Evolutionary conservation across 2,113 vertebrate genomes (phyloP).

Genomic region (Lasiurus cinereus): DNA sequence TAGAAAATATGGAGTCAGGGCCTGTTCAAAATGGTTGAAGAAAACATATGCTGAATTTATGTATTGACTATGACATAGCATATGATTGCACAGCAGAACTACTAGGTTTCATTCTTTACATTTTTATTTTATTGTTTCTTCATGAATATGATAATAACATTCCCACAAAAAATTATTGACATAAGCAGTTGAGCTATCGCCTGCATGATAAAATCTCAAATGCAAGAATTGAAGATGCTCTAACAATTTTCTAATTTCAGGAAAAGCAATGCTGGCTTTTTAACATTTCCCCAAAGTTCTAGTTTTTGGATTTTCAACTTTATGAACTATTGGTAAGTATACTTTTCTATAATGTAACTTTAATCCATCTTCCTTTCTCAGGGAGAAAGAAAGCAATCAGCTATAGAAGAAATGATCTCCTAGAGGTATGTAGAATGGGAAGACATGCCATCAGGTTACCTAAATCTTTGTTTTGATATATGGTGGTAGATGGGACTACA

Average conservation of each 20-base stretch:
- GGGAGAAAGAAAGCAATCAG: not conserved
- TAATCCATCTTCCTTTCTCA: constrained; percentile 65
- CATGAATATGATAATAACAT: not conserved
- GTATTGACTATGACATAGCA: not conserved
- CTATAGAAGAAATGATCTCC: constrained; percentile 49
- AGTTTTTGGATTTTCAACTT: constrained; percentile 52
- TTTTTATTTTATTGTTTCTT: constrained; percentile 52
- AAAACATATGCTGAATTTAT: not conserved
- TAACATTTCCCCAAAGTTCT: not conserved
- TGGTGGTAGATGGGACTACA: not conserved
- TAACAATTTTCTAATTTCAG: constrained; percentile 43
- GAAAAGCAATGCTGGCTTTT: constrained; percentile 30
- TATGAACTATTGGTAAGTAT: constrained; percentile 36
- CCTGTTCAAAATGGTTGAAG: not conserved
- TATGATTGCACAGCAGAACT: not conserved
- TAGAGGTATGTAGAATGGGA: constrained; percentile 26
- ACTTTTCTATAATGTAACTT: not conserved
- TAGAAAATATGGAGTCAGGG: not conserved
- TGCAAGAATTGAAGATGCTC: not conserved
- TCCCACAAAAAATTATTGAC: constrained; percentile 48
- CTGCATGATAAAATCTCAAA: not conserved
- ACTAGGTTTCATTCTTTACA: constrained; percentile 2
- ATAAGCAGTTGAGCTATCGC: not conserved
- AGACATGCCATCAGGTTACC: not conserved
- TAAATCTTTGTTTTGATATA: constrained; percentile 32